A percentile compares a stretch with the other conserved stretches of the same genome.
phyloP scores from a whole-genome alignment of 35 echinoderm and acorn worm species.

The Amphiura filiformis region DNA sequence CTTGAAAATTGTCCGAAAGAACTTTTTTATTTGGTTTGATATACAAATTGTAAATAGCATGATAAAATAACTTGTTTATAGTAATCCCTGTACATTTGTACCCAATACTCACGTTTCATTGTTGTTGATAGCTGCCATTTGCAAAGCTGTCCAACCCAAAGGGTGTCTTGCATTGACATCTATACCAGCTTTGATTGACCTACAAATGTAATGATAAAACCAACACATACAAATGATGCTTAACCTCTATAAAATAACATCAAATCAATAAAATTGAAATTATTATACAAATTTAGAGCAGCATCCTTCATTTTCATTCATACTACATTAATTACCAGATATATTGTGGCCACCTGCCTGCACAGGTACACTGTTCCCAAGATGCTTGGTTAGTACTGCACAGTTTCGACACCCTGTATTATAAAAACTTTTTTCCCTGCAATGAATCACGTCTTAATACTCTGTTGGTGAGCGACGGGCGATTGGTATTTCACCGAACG shows the following conservation, averaged over 20 bases:
- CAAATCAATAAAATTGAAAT: not conserved
- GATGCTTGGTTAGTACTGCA: too few relatives aligned
- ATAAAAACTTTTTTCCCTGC: too few relatives aligned
- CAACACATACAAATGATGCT: not conserved
- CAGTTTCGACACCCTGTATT: too few relatives aligned
- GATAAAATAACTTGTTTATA: too few relatives aligned
- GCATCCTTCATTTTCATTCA: not conserved
- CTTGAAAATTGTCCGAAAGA: too few relatives aligned
- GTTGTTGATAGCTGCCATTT: slow-evolving; percentile 86
- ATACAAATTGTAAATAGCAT: too few relatives aligned
- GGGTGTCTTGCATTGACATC: slow-evolving; percentile 83
- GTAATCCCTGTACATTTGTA: too few relatives aligned
- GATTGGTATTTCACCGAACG: too few relatives aligned
- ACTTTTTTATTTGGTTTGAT: too few relatives aligned
- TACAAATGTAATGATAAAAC: slow-evolving; percentile 30
- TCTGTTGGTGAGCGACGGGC: too few relatives aligned
- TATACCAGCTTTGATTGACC: slow-evolving; percentile 68
- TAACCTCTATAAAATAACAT: not conserved
- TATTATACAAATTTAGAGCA: not conserved
- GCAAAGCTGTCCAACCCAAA: slow-evolving; percentile 90
- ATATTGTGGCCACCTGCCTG: not conserved
- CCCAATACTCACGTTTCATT: slow-evolving; percentile 96
- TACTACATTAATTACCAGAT: not conserved
- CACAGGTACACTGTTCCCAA: not conserved
- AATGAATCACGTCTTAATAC: too few relatives aligned